These are phyloP conservation scores for Cheilosia soror DNA, from an alignment of 2,888 invertebrate species.

Conservation along the genomic window DNA sequence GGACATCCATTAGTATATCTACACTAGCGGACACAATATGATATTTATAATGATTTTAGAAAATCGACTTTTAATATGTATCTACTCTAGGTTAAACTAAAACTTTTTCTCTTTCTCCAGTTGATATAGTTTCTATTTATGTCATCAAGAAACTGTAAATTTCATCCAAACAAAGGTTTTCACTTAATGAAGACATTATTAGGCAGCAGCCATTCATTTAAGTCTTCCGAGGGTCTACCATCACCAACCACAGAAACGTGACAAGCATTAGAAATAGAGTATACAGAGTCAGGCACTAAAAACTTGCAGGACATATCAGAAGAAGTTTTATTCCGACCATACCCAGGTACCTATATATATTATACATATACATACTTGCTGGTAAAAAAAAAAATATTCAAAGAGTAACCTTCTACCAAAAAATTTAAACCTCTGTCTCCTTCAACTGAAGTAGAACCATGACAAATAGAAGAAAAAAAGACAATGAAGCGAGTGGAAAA, in stretches of 20 bases:
- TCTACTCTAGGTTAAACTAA: too few relatives aligned
- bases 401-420: conserved; percentile 7
- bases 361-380: conserved; percentile 9
- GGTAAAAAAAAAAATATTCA: conserved; percentile 6
- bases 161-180: conserved; percentile 10
- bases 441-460: conserved; percentile 27
- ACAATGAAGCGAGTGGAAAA: conserved; percentile 37
- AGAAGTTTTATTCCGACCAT: conserved; percentile 23
- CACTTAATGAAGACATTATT: conserved; percentile 38
- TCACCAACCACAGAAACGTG: conserved; percentile 39
- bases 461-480: conserved; percentile 23
- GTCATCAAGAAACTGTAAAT: conserved; percentile 5
- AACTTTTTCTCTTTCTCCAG: too few relatives aligned
- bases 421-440: conserved; percentile 33
- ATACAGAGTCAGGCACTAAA: conserved; percentile 11
- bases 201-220: conserved; percentile 41
- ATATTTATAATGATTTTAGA: too few relatives aligned
- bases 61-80: too few relatives aligned
- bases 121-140: background rate
- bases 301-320: conserved; percentile 30
- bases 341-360: conserved; percentile 50
- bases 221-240: conserved; percentile 11
- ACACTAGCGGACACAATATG: too few relatives aligned
- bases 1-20: too few relatives aligned
- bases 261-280: conserved; percentile 45